phyloP scores from a whole-genome alignment of 2,797 vertebrate genomes.

The Pseudomugil gertrudae region DNA sequence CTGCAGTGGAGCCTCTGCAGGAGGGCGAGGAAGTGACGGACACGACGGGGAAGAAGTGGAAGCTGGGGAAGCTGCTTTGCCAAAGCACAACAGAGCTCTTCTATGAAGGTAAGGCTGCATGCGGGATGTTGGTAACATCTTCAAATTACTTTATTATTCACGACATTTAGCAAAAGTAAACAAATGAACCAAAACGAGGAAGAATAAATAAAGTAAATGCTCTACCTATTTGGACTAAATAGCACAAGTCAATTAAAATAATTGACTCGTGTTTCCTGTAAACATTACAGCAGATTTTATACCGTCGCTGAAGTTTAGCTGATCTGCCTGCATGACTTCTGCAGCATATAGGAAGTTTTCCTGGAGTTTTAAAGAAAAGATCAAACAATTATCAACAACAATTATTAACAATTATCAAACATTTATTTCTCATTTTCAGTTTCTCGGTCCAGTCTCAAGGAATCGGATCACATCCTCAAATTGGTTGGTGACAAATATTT shows the following conservation, averaged over 20 bases:
- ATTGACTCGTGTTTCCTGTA: not conserved
- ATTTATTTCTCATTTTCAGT: slow-evolving; percentile 22
- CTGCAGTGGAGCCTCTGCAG: slow-evolving; percentile 70
- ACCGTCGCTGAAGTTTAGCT: not conserved
- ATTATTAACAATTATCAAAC: no score
- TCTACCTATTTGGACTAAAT: not conserved
- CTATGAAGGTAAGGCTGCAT: slow-evolving; percentile 84
- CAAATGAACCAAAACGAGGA: not conserved
- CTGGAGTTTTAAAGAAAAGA: not conserved
- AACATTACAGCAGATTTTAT: slow-evolving; percentile 4
- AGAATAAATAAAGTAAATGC: not conserved
- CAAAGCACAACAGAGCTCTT: slow-evolving; percentile 78
- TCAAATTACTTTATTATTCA: not conserved
- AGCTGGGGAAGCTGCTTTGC: slow-evolving; percentile 76
- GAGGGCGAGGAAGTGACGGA: slow-evolving; percentile 83
- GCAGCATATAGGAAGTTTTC: not conserved
- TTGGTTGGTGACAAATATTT: slow-evolving; percentile 77
- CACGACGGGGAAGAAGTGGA: slow-evolving; percentile 83
- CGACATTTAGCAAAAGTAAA: not conserved
- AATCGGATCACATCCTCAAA: slow-evolving; percentile 84
- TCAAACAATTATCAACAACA: no score
- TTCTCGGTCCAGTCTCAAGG: slow-evolving; percentile 64
- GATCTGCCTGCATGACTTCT: not conserved
- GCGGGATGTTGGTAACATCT: not conserved
- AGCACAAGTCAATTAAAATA: no score